A percentile compares a stretch with the other conserved stretches of the same genome.
These are phyloP conservation scores for Megaustenia siamemsis DNA, from an alignment of 2,888 invertebrate genomes.

Conservation along the genomic window DNA sequence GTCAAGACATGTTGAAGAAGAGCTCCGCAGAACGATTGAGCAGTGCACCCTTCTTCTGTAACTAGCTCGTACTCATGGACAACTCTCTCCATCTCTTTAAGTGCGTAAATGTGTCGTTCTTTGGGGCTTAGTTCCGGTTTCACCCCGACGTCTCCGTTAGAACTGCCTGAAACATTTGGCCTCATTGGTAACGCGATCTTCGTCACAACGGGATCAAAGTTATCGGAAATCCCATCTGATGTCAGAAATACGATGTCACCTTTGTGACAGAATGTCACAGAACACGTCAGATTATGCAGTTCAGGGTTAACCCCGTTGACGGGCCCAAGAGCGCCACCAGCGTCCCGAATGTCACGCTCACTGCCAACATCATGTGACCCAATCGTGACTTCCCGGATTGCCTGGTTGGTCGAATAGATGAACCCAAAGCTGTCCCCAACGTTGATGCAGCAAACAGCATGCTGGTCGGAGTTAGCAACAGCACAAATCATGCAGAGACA, in stretches of 20 bases:
- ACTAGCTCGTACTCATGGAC: slow-evolving; percentile 79
- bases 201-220: slow-evolving; percentile 94
- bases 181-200: slow-evolving; percentile 85
- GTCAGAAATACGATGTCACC: slow-evolving; percentile 92
- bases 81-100: slow-evolving; percentile 82
- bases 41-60: slow-evolving; percentile 76
- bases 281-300: slow-evolving; percentile 91
- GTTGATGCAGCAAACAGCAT: slow-evolving; percentile 90
- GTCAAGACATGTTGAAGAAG: slow-evolving; percentile 78
- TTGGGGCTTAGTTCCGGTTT: slow-evolving; percentile 78
- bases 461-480: slow-evolving; percentile 81
- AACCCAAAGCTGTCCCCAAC: slow-evolving; percentile 94
- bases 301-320: slow-evolving; percentile 91
- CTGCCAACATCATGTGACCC: slow-evolving; percentile 91
- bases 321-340: slow-evolving; percentile 91
- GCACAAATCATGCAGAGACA: slow-evolving; percentile 87
- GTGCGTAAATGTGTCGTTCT: slow-evolving; percentile 89
- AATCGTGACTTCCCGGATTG: slow-evolving; percentile 88
- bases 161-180: slow-evolving; percentile 58
- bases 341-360: slow-evolving; percentile 93
- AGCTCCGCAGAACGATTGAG: slow-evolving; percentile 79
- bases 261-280: slow-evolving; percentile 88
- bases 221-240: slow-evolving; percentile 93
- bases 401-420: slow-evolving; percentile 86
- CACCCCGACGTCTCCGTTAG: slow-evolving; percentile 54